Percentiles rank a stretch among this genome's conserved stretches.
Conservation (phyloP, 2,888 invertebrate genomes). For the Clitarchus hookeri region DNA sequence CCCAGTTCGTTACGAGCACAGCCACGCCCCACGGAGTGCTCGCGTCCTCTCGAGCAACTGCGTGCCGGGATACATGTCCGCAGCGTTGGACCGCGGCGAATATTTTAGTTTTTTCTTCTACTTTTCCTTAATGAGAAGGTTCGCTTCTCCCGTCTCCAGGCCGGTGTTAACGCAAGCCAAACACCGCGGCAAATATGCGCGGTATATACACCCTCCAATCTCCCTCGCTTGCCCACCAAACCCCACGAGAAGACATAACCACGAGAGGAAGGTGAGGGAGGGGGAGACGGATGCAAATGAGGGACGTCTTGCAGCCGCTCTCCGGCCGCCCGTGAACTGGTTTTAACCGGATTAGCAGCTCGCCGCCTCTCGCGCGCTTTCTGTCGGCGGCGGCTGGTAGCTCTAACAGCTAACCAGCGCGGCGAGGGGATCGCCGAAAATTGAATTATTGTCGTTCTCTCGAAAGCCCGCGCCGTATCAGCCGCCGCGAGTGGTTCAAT, state of each 20-base stretch:
- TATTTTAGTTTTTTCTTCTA: neutral
- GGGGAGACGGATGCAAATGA: neutral
- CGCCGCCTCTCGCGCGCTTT: neutral
- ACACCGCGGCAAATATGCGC: neutral
- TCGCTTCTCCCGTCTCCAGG: neutral
- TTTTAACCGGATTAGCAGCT: neutral
- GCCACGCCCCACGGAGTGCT: too few species aligned
- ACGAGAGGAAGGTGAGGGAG: too few species aligned
- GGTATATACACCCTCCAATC: neutral
- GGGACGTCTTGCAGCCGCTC: neutral
- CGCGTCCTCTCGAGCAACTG: neutral
- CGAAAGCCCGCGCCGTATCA: too few species aligned
- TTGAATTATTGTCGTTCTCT: neutral
- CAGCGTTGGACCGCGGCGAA: neutral
- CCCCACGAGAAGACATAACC: too few species aligned
- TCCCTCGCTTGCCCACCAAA: too few species aligned
- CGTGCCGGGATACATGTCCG: neutral
- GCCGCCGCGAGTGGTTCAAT: too few species aligned
- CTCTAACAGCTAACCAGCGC: neutral
- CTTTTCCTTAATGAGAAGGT: neutral
- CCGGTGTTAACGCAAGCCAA: neutral
- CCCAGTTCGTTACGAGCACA: neutral
- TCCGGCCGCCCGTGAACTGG: neutral
- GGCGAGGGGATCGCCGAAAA: neutral
- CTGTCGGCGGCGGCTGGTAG: neutral